Conservation (phyloP, 2,113 vertebrate genomes). For the Neopipo cinnamomea region DNA sequence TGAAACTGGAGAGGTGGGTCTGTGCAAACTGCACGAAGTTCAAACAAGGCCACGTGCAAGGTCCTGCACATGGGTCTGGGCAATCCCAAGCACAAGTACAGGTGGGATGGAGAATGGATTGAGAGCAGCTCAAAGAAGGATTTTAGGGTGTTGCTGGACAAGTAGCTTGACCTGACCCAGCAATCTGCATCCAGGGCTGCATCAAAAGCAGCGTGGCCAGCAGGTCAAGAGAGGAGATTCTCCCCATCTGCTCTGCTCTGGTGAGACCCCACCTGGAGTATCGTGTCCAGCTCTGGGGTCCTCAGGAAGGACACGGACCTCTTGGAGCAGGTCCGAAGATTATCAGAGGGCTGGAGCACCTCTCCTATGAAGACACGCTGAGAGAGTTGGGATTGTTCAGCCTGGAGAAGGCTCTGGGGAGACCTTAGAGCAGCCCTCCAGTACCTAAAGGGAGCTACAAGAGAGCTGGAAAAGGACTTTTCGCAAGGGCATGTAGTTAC, state of each 20-base stretch:
- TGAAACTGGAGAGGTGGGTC: background rate
- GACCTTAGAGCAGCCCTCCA: background rate
- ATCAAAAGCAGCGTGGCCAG: background rate
- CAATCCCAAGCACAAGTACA: background rate
- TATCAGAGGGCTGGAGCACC: background rate
- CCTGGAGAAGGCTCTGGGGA: background rate
- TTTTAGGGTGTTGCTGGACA: background rate
- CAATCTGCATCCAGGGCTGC: background rate
- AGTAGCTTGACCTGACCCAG: background rate
- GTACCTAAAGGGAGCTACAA: background rate
- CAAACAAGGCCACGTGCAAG: background rate
- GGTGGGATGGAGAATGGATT: background rate
- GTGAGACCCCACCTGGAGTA: background rate
- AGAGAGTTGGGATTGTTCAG: background rate
- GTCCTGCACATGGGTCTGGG: accelerated
- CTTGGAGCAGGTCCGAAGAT: background rate
- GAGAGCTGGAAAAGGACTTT: background rate
- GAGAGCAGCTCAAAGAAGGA: background rate
- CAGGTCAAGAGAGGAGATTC: background rate
- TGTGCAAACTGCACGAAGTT: background rate
- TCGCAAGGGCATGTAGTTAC: background rate
- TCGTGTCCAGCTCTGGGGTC: background rate
- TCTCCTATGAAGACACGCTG: background rate
- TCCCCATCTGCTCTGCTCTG: background rate
- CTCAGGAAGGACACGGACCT: background rate